Evolutionary conservation across 1,140 invertebrate genomes (phyloP).

Genomic region (Cherax destructor): DNA sequence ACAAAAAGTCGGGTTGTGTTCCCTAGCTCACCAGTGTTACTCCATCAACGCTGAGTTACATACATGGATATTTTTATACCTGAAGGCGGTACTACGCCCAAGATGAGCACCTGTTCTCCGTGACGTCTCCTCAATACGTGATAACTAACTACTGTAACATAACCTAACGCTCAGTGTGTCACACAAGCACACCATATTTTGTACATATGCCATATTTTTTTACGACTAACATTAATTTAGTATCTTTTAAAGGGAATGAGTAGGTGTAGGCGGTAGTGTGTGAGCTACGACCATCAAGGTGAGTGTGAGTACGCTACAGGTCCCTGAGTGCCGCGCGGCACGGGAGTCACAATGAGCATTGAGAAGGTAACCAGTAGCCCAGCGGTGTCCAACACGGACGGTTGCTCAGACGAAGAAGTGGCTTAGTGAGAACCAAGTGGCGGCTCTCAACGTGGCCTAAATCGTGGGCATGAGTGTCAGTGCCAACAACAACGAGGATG

Average conservation of each 20-base stretch:
- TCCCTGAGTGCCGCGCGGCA: too few species aligned
- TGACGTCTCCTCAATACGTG: neutral
- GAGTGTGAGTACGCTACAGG: too few species aligned
- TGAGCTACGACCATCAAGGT: too few species aligned
- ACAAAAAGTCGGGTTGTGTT: neutral
- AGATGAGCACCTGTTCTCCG: neutral
- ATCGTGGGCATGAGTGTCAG: conserved; percentile 37
- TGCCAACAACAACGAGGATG: neutral
- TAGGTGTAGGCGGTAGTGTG: too few species aligned
- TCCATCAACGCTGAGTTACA: neutral
- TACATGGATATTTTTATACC: neutral
- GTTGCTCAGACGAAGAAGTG: neutral
- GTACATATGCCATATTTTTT: too few species aligned
- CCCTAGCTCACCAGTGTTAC: neutral
- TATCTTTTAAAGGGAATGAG: too few species aligned
- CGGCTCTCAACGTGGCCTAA: conserved; percentile 9
- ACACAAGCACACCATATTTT: too few species aligned
- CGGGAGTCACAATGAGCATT: neutral
- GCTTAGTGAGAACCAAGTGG: conserved; percentile 35
- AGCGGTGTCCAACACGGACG: conserved; percentile 26
- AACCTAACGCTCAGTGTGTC: too few species aligned
- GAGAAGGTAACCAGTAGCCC: conserved; percentile 58
- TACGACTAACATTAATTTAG: too few species aligned
- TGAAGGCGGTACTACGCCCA: neutral
- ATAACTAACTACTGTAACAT: neutral